Evolutionary conservation across 2,888 invertebrate genomes (phyloP), one percentile per base, ranked within the genome.

Genomic region (Epistrophe grossulariae): DNA sequence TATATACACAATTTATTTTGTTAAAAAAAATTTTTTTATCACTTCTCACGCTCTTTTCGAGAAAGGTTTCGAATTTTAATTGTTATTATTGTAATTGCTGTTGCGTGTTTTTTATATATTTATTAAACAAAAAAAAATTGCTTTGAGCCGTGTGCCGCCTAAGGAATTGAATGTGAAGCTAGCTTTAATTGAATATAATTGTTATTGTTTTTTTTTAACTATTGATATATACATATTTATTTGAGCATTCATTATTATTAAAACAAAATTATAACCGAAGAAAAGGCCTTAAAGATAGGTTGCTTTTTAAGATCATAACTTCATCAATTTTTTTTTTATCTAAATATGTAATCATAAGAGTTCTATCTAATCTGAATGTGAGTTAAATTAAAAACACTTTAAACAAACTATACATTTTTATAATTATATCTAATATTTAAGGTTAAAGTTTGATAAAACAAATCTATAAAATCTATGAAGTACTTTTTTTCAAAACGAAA

Each of bases 111-210:
- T 28, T 68, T 62, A 38, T 66, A n/a, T 19, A 35, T 35, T 38
- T 71, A 17, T 6, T 38, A 38, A 13, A 24, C 43, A 43, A 19
- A 40, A 13, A 38, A 64, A 66, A 70, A 66, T 59, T 82, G 83
- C 82, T 82, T 82, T 52, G 35, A 68, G 87, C 72, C 71, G 68
- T 60, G 72, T 71, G 83, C 79, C 76, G 87, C 87, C 82, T 82
- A 72, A 79, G 87, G 79, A 87, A 87, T 87, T 83, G 87, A 83
- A 68, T 77, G 72, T 76, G 15, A 79, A 72, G 55, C 55, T 72
- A 87, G 83, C 79, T 83, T 57, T 83, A 43, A 73, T 71, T 80
- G 76, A 76, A 57, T 15, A 68, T 10, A 13, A 4, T 38, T 17
- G 13, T 38, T n/a, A 28, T 40, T 19, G 8, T 43, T 72, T 28